Conservation (phyloP, 2,888 invertebrate genomes). For the Drosophila robusta region DNA sequence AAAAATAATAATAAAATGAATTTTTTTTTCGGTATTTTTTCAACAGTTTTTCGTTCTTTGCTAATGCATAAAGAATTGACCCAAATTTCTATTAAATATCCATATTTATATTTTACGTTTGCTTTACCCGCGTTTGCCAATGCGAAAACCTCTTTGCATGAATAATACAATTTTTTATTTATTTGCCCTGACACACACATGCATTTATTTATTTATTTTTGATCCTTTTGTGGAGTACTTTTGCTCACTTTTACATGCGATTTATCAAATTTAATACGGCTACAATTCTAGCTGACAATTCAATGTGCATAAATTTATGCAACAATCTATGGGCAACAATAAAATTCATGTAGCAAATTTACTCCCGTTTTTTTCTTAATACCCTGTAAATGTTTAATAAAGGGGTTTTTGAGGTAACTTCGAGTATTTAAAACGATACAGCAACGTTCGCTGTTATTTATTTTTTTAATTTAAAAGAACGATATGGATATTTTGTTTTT, state of each 20-base stretch:
- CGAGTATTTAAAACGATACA: too few species aligned
- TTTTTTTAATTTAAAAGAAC: too few species aligned
- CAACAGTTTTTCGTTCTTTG: slow-evolving; percentile 26
- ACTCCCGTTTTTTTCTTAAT: slow-evolving; percentile 7
- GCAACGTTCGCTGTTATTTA: too few species aligned
- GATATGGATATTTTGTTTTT: too few species aligned
- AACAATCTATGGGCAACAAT: slow-evolving; percentile 44
- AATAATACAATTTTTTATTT: slow-evolving; percentile 48
- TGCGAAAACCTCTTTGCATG: slow-evolving; percentile 63
- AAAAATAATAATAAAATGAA: slow-evolving; percentile 7
- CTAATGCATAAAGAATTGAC: slow-evolving; percentile 73
- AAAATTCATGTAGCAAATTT: slow-evolving; percentile 44
- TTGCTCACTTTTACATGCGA: slow-evolving; percentile 57
- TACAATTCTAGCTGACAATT: slow-evolving; percentile 70
- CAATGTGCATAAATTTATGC: slow-evolving; percentile 61
- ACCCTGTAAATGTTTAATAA: slow-evolving; percentile 7
- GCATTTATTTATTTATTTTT: background rate
- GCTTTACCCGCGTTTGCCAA: slow-evolving; percentile 48
- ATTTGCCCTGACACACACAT: slow-evolving; percentile 12
- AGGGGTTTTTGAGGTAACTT: background rate
- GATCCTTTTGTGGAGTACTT: slow-evolving; percentile 28
- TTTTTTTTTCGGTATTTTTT: background rate
- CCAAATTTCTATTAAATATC: slow-evolving; percentile 70
- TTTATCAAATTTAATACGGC: slow-evolving; percentile 66
- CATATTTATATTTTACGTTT: slow-evolving; percentile 65